phyloP scores from a whole-genome alignment of 2,797 vertebrate species.

The Siniperca undulata region DNA sequence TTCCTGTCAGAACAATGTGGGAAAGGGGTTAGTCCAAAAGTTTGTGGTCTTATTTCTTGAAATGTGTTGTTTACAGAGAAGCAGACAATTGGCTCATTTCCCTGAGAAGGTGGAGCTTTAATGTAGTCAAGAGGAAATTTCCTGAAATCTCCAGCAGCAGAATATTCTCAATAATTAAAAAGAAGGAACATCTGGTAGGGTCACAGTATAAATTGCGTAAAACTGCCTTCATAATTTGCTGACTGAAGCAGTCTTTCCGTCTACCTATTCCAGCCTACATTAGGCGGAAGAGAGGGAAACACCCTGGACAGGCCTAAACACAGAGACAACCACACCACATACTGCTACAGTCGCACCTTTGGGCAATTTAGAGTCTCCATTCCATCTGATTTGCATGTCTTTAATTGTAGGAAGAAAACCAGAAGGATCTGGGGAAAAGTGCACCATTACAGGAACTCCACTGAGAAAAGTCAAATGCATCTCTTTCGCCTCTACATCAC shows the following conservation, averaged over 20 bases:
- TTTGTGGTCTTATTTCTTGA: neutral
- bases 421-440: neutral
- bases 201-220: neutral
- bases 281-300: neutral
- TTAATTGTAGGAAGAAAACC: neutral
- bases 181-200: neutral
- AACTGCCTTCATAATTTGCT: neutral
- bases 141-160: neutral
- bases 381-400: slow-evolving; percentile 5
- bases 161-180: neutral
- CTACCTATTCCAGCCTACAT: neutral
- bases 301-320: slow-evolving; percentile 3
- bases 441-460: neutral
- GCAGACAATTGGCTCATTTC: neutral
- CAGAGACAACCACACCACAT: neutral
- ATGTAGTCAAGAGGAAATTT: neutral
- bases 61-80: neutral
- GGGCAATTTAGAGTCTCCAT: neutral
- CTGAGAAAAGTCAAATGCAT: neutral
- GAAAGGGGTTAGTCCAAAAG: slow-evolving; percentile 7
- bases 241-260: neutral
- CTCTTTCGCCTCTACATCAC: neutral
- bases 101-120: neutral
- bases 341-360: neutral
- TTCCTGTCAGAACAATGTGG: slow-evolving; percentile 15